Evolutionary conservation across 2,113 vertebrate species (phyloP).

Genomic region (Dicrurus megarhynchus): DNA sequence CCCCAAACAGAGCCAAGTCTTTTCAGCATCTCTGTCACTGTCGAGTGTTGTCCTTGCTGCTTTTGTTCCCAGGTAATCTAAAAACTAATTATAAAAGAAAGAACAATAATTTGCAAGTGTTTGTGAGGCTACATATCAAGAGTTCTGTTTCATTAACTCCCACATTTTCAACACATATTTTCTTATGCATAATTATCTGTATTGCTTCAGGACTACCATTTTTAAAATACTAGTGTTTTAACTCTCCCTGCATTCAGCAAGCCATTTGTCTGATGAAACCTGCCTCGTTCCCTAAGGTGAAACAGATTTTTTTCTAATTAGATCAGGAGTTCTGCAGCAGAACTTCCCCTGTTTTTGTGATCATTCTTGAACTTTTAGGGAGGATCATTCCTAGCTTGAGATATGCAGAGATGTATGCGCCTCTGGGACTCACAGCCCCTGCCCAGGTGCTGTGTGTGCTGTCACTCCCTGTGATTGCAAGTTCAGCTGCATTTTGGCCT

Average conservation of each 20-base stretch:
- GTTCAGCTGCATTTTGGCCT: neutral
- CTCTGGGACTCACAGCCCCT: neutral
- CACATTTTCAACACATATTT: constrained; percentile 38
- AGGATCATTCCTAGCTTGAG: neutral
- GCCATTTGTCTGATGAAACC: constrained; percentile 47
- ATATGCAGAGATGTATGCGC: neutral
- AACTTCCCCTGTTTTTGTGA: neutral
- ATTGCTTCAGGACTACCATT: constrained; percentile 25
- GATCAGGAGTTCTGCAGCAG: neutral
- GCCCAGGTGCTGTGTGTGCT: neutral
- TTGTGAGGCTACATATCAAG: constrained; percentile 23
- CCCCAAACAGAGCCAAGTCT: neutral
- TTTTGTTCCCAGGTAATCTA: constrained; percentile 54
- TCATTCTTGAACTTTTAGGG: neutral
- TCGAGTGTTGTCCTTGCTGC: neutral
- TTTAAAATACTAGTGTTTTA: constrained; percentile 24
- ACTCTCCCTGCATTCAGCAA: neutral
- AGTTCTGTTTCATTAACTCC: constrained; percentile 60
- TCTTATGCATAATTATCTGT: constrained; percentile 41
- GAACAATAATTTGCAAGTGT: constrained; percentile 16
- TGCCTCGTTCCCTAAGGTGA: constrained; percentile 35
- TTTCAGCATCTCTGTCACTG: neutral
- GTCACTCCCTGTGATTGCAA: neutral
- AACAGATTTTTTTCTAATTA: constrained; percentile 42
- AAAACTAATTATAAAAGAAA: constrained; percentile 51